Evolutionary conservation across 2,113 vertebrate species (phyloP).

Genomic region (Phocoena phocoena): DNA sequence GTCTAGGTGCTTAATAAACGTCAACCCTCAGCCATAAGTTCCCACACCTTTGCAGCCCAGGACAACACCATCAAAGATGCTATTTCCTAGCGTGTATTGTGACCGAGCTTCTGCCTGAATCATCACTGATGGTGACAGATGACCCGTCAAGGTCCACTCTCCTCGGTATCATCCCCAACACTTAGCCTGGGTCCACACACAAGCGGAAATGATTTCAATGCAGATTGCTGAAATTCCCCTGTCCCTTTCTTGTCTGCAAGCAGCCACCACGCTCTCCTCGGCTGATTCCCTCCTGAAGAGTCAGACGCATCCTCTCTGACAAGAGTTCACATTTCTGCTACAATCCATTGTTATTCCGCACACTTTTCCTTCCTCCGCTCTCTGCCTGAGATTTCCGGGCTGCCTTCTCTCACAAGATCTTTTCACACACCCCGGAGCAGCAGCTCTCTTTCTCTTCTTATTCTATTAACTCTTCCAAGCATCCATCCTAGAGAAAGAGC

Average conservation of each 20-base stretch:
- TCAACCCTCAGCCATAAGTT: background rate
- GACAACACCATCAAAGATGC: background rate
- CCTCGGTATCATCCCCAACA: background rate
- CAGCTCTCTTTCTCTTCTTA: background rate
- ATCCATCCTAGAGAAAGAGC: background rate
- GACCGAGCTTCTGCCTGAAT: background rate
- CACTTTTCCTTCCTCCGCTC: background rate
- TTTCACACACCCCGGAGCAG: background rate
- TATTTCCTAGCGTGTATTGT: background rate
- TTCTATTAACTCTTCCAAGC: slow-evolving; percentile 13
- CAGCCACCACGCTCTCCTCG: background rate
- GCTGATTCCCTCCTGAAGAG: background rate
- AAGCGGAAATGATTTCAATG: background rate
- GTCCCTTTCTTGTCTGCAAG: background rate
- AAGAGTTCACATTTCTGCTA: background rate
- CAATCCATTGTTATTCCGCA: background rate
- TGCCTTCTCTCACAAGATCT: slow-evolving; percentile 42
- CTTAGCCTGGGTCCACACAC: background rate
- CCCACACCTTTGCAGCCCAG: background rate
- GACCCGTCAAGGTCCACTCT: background rate
- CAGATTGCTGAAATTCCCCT: background rate
- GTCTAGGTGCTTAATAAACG: background rate
- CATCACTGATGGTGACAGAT: background rate
- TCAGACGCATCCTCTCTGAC: background rate
- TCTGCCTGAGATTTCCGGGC: slow-evolving; percentile 33